Evolutionary conservation across 2,888 invertebrate genomes (phyloP).

Genomic region (Tenodera sinensis): DNA sequence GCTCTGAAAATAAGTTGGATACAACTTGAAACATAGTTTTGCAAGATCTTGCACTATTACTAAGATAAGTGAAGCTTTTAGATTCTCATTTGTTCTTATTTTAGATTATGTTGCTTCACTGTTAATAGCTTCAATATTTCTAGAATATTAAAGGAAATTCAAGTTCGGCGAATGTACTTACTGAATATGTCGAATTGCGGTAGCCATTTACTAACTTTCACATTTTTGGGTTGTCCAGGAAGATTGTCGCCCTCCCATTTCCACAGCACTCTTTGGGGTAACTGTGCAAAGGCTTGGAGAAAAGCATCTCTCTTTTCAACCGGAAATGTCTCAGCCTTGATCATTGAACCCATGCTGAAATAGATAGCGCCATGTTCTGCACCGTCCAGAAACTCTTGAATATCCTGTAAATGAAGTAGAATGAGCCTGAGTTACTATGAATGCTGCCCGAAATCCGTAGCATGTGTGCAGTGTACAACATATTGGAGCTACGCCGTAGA

Average conservation of each 20-base stretch:
- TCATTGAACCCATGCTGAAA: slow-evolving; percentile 74
- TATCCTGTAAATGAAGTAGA: slow-evolving; percentile 40
- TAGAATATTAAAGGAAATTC: no score
- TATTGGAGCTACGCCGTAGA: no score
- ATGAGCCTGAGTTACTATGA: no score
- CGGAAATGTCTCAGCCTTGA: slow-evolving; percentile 62
- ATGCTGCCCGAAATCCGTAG: no score
- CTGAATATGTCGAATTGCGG: slow-evolving; percentile 72
- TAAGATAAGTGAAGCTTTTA: no score
- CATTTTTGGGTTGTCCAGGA: slow-evolving; percentile 56
- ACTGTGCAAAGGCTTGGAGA: slow-evolving; percentile 55
- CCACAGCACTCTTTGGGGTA: slow-evolving; percentile 72
- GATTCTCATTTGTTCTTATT: no score
- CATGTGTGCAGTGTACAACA: no score
- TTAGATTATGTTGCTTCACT: no score
- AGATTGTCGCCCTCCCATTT: slow-evolving; percentile 68
- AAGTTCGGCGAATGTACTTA: neutral
- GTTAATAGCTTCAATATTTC: no score
- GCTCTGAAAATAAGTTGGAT: no score
- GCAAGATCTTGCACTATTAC: no score
- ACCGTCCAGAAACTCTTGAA: slow-evolving; percentile 61
- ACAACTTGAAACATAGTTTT: no score
- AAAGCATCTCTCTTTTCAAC: slow-evolving; percentile 57
- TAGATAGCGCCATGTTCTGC: slow-evolving; percentile 65
- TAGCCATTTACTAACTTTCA: slow-evolving; percentile 59